Percentiles rank a stretch among this genome's conserved stretches.
Conservation (phyloP, 2,113 vertebrate genomes). For the Eolophus roseicapilla region DNA sequence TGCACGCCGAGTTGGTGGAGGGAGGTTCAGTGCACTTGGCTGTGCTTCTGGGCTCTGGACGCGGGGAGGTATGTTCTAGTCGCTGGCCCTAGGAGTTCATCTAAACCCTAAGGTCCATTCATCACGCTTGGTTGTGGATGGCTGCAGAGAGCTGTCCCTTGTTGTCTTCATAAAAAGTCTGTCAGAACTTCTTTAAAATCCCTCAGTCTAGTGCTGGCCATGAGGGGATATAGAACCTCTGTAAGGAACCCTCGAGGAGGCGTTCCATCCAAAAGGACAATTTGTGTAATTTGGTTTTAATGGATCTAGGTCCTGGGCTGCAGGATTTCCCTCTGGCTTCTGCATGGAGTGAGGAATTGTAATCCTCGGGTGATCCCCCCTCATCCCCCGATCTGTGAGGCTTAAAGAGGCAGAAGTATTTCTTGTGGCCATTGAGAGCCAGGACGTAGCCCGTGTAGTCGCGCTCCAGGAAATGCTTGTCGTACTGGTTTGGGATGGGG, state of each 20-base stretch:
- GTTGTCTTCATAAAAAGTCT: constrained; percentile 50
- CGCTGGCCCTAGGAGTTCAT: constrained; percentile 2
- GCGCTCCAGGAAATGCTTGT: constrained; percentile 80
- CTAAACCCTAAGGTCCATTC: constrained; percentile 66
- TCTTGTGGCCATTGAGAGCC: constrained; percentile 95
- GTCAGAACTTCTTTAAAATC: constrained; percentile 25
- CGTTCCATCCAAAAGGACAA: constrained; percentile 96
- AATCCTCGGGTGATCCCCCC: constrained; percentile 70
- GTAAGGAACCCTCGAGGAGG: constrained; percentile 91
- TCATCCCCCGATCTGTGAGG: constrained; percentile 85
- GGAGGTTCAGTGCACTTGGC: not conserved
- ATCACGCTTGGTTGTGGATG: not conserved
- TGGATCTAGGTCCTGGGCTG: constrained; percentile 76
- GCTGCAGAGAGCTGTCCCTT: constrained; percentile 53
- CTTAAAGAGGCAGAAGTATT: constrained; percentile 96
- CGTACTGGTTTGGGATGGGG: constrained; percentile 84
- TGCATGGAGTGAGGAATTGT: constrained; percentile 65
- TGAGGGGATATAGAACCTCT: constrained; percentile 90
- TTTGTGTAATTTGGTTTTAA: constrained; percentile 91
- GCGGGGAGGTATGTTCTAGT: not conserved
- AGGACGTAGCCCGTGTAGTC: constrained; percentile 94
- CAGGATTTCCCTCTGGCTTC: constrained; percentile 74
- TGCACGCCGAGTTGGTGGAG: not conserved
- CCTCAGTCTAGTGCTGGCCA: constrained; percentile 91
- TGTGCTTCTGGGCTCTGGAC: constrained; percentile 2